Evolutionary conservation across 2,113 vertebrate species (phyloP).

Genomic region (Vulpes lagopus): DNA sequence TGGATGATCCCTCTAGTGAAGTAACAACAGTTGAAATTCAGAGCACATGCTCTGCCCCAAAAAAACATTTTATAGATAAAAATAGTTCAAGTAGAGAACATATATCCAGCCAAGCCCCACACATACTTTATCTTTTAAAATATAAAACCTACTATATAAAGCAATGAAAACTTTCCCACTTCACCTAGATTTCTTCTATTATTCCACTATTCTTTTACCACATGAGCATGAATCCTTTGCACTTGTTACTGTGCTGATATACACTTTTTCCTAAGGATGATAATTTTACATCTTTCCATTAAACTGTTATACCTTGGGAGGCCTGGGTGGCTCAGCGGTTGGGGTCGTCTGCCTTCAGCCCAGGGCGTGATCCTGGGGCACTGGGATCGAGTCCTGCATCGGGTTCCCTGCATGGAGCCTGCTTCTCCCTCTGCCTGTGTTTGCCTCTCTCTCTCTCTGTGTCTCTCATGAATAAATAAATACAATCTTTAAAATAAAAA

Average conservation of each 20-base stretch:
- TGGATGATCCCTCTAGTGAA: not conserved
- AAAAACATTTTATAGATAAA: conserved; percentile 36
- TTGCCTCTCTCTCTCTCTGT: too few species aligned
- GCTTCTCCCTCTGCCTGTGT: too few species aligned
- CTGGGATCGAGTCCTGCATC: too few species aligned
- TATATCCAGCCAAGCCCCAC: not conserved
- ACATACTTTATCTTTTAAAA: not conserved
- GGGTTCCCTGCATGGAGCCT: too few species aligned
- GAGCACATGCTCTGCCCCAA: not conserved
- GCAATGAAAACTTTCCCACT: not conserved
- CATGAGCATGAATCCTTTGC: not conserved
- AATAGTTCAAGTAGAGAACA: conserved; percentile 27
- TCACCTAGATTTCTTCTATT: not conserved
- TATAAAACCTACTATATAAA: not conserved
- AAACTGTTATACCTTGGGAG: not conserved
- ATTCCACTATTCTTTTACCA: conserved; percentile 4
- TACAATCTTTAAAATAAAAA: too few species aligned
- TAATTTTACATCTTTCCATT: not conserved
- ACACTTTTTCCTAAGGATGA: not conserved
- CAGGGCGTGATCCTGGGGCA: too few species aligned
- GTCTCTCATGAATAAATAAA: too few species aligned
- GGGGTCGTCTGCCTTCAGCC: too few species aligned
- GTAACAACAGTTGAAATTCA: conserved; percentile 11
- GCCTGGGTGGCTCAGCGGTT: too few species aligned
- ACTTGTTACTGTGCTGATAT: not conserved